Evolutionary conservation across 2,797 vertebrate species (phyloP).

Genomic region (Dendrocincla fuliginosa): DNA sequence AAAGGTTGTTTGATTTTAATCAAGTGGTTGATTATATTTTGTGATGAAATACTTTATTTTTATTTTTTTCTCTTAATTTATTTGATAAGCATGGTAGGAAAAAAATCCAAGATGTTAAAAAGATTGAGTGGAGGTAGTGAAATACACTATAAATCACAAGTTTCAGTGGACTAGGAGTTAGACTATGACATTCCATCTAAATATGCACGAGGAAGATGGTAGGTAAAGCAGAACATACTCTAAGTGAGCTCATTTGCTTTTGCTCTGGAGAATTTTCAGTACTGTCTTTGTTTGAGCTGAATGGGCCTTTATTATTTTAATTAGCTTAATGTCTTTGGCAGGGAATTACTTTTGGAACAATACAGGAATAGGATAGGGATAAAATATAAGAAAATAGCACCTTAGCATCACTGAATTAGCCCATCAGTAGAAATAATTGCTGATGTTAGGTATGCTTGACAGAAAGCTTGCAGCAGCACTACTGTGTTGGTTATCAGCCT

Average conservation of each 20-base stretch:
- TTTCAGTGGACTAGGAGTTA: not conserved
- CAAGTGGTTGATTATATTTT: not conserved
- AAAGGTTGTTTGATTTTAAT: not conserved
- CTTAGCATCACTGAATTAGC: not conserved
- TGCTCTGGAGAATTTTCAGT: slow-evolving; percentile 6
- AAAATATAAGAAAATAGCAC: slow-evolving; percentile 5
- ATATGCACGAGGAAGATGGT: not conserved
- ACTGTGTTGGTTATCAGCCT: not conserved
- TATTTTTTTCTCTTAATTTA: not conserved
- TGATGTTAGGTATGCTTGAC: not conserved
- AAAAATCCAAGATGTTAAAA: not conserved
- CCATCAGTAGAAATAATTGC: slow-evolving; percentile 26
- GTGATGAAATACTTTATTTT: not conserved
- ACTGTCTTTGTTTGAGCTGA: slow-evolving; percentile 35
- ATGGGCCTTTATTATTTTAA: slow-evolving; percentile 54
- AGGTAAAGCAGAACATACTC: not conserved
- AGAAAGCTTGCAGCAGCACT: not conserved
- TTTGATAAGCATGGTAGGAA: not conserved
- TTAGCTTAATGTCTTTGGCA: slow-evolving; percentile 43
- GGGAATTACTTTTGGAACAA: slow-evolving; percentile 15
- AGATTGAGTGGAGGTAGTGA: not conserved
- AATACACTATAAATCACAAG: not conserved
- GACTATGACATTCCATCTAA: not conserved
- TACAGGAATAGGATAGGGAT: not conserved
- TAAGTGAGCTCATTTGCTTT: not conserved